Evolutionary conservation across 2,797 vertebrate species (phyloP).

Genomic region (Falco peregrinus): DNA sequence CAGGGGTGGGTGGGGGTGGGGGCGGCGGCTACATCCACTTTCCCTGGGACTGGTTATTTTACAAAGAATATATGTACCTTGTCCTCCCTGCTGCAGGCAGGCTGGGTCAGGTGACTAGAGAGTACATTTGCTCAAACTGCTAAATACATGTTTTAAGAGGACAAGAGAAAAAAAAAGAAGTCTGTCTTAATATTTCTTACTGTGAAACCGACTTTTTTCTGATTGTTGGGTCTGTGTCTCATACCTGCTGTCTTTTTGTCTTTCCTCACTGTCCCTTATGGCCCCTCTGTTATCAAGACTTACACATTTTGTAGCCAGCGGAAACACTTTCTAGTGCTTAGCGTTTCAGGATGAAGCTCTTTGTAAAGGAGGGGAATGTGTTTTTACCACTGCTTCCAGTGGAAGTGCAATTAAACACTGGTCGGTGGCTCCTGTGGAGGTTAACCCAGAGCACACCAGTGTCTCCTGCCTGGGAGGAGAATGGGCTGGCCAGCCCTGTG

Average conservation of each 20-base stretch:
- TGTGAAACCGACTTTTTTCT: not conserved
- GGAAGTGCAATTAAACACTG: not conserved
- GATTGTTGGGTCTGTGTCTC: not conserved
- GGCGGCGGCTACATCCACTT: no score
- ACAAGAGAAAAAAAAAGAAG: not conserved
- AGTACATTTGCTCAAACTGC: not conserved
- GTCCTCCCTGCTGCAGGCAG: not conserved
- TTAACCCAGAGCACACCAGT: not conserved
- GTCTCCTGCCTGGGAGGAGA: not conserved
- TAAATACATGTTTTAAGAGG: not conserved
- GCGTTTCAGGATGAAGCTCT: not conserved
- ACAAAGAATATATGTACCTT: fast-evolving
- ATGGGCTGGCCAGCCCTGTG: not conserved
- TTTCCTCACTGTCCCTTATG: not conserved
- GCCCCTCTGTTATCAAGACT: not conserved
- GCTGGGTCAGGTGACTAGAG: not conserved
- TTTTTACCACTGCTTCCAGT: not conserved
- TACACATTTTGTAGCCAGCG: not conserved
- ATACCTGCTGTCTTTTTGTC: not conserved
- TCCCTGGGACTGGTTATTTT: not conserved
- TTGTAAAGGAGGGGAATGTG: not conserved
- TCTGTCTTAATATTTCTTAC: not conserved
- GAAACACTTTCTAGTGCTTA: not conserved
- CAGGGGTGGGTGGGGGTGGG: no score
- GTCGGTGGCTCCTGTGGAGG: fast-evolving